A percentile compares a stretch with the other conserved stretches of the same genome.
phyloP scores from a whole-genome alignment of 2,797 vertebrate genomes.

The Furcifer pardalis region DNA sequence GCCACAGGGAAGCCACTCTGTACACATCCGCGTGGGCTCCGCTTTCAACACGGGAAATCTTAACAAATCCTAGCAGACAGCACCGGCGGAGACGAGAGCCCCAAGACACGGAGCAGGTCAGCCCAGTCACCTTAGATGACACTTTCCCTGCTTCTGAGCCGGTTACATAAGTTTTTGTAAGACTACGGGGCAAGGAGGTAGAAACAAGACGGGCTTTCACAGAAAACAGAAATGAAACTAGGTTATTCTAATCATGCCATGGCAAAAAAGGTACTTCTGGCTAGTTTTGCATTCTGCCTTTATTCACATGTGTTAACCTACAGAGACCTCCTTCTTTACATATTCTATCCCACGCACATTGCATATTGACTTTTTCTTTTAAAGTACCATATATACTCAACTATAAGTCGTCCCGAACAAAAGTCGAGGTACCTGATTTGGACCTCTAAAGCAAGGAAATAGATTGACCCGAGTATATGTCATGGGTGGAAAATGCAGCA shows the following conservation, averaged over 20 bases:
- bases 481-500: too few relatives aligned
- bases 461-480: too few relatives aligned
- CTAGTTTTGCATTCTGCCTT: not conserved
- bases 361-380: too few relatives aligned
- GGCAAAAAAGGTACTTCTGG: not conserved
- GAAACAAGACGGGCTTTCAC: not conserved
- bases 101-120: conserved; percentile 51
- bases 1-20: not conserved
- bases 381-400: too few relatives aligned
- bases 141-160: conserved; percentile 51
- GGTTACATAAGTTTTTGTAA: conserved; percentile 43
- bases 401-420: too few relatives aligned
- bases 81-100: conserved; percentile 42
- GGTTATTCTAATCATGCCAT: too few relatives aligned
- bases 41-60: conserved; percentile 38
- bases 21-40: conserved; percentile 27
- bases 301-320: too few relatives aligned
- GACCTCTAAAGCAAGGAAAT: too few relatives aligned
- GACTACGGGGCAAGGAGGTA: conserved; percentile 4
- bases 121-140: conserved; percentile 67
- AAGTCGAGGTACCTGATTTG: too few relatives aligned
- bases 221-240: not conserved
- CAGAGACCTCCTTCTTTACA: not conserved
- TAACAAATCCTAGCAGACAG: conserved; percentile 68
- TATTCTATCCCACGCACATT: not conserved